These are phyloP conservation scores for Lordiphosa stackelbergi DNA, from an alignment of 1,140 invertebrate genomes.

Conservation along the genomic window DNA sequence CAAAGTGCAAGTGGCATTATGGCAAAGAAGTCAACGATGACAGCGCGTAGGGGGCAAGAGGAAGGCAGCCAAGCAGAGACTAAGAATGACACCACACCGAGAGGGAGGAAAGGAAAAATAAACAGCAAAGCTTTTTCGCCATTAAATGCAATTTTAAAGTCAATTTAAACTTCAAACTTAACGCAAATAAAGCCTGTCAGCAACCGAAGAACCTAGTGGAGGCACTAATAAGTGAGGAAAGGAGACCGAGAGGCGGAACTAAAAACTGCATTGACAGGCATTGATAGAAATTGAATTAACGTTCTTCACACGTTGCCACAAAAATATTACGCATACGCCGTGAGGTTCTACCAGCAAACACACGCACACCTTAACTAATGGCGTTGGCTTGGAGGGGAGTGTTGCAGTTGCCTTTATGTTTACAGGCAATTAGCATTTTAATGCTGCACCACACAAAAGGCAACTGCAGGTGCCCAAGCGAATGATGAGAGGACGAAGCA, in stretches of 20 bases:
- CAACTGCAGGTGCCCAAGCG: conserved; percentile 62
- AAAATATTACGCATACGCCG: conserved; percentile 64
- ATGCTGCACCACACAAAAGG: conserved; percentile 64
- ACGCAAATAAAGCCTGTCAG: conserved; percentile 66
- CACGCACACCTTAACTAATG: conserved; percentile 16
- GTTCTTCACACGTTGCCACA: conserved; percentile 36
- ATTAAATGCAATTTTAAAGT: conserved; percentile 73
- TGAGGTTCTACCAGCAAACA: conserved; percentile 16
- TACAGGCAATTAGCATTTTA: conserved; percentile 71
- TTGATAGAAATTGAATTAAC: conserved; percentile 64
- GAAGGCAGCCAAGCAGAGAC: conserved; percentile 35
- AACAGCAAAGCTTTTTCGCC: conserved; percentile 36
- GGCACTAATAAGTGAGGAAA: conserved; percentile 26
- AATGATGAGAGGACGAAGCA: conserved; percentile 29
- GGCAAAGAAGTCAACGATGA: conserved; percentile 57
- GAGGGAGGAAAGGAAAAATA: conserved; percentile 9
- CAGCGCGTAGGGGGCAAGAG: conserved; percentile 5
- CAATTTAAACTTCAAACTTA: conserved; percentile 62
- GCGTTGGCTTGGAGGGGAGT: conserved; percentile 7
- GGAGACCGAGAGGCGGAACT: conserved; percentile 4
- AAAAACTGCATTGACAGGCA: conserved; percentile 57
- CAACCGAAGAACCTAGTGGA: conserved; percentile 28
- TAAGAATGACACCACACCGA: conserved; percentile 24
- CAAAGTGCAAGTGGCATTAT: conserved; percentile 72
- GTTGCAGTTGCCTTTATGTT: conserved; percentile 63